Evolutionary conservation across 2,797 vertebrate genomes (phyloP).

Genomic region (Tadarida brasiliensis): DNA sequence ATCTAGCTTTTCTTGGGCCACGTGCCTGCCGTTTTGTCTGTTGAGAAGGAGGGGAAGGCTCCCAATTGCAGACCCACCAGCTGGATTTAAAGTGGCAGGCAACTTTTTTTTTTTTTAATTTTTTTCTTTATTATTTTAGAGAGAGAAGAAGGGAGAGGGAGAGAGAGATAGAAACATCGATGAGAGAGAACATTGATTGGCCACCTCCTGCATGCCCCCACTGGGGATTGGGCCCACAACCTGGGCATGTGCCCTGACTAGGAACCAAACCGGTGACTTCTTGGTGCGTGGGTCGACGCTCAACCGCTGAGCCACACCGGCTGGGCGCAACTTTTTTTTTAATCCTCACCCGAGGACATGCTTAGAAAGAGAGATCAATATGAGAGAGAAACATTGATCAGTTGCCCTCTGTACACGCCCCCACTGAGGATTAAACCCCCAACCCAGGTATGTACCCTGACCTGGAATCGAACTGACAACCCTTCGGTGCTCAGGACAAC

Average conservation of each 20-base stretch:
- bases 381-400: background rate
- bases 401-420: background rate
- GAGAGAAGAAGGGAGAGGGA: too few relatives aligned
- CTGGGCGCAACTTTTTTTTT: background rate
- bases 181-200: too few relatives aligned
- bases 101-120: background rate
- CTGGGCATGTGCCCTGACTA: too few relatives aligned
- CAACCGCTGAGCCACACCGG: too few relatives aligned
- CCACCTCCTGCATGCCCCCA: too few relatives aligned
- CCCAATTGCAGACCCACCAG: background rate
- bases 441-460: background rate
- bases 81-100: background rate
- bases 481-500: background rate
- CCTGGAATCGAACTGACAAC: background rate
- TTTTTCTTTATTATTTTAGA: too few relatives aligned
- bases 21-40: background rate
- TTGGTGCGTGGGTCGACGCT: too few relatives aligned
- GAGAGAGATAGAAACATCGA: too few relatives aligned
- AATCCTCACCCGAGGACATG: background rate
- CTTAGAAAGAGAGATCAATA: background rate
- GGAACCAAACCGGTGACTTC: too few relatives aligned
- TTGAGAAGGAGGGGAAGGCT: background rate
- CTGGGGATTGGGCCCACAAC: too few relatives aligned
- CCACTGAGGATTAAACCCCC: background rate
- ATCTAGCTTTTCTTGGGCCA: background rate